Evolutionary conservation across 2,113 vertebrate species (phyloP), one percentile per base, ranked within the genome.

Genomic region (Caranx ignobilis): DNA sequence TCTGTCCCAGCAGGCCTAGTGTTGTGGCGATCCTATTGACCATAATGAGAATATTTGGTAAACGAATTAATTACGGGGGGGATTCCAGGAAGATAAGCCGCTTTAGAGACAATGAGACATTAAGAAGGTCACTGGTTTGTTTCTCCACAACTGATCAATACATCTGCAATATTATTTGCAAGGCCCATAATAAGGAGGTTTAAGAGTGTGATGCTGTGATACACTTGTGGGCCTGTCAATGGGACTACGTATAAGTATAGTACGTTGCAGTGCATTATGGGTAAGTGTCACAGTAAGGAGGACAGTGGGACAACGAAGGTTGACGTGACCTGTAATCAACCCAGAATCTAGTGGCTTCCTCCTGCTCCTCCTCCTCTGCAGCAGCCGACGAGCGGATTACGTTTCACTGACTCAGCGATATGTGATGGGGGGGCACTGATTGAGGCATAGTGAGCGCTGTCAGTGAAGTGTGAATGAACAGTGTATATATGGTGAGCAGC

Each of bases 401-500:
- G 67, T 81, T 87, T 65, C 1, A n/a, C 5, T 86, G 88, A 91
- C 83, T 91, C 83, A 84, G 84, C 86, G 73, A n/a, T 60, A 71
- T 56, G 3, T 65, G 67, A 26, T 26, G 47, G 63, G n/a, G 26
- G 26, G 26, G 26, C 1, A 1, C 26, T 26, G 26, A 18, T 45
- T 74, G 68, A 76, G 69, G 11, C 19, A 64, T 50, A 83, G 85
- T 7, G 54, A 86, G 61, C 6, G 15, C 21, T 37, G 64, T 60
- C 63, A 56, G 37, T 37, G 6, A 76, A 68, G 85, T 79, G 85
- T 86, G 85, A 87, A 83, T 76, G 79, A 85, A 69, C 21, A 12
- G 76, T 56, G 71, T 48, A 63, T 62, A 61, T 16, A 57, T 16
- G 34, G 21, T 47, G 31, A 82, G 71, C 68, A 60, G 31, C 39